Percentiles rank a stretch among this genome's conserved stretches.
Conservation (phyloP, 1,140 invertebrate genomes). For the Meloidogyne floridensis region DNA sequence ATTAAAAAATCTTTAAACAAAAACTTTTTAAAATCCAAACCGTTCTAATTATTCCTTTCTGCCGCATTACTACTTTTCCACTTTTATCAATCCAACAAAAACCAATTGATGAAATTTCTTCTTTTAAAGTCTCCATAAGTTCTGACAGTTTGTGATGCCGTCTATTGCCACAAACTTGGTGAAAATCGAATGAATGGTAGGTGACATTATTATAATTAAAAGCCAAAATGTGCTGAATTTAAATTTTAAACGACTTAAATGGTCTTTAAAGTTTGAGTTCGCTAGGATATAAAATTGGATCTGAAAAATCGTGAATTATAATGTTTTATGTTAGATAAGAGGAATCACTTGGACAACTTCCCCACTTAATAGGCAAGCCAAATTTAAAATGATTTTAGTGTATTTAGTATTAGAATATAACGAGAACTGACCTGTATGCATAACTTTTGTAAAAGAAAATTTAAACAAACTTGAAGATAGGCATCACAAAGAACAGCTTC, state of each 20-base stretch:
- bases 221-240: conserved; percentile 75
- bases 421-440: no score
- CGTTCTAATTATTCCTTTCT: conserved; percentile 69
- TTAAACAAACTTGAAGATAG: conserved; percentile 74
- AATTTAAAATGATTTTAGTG: no score
- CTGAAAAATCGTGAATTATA: no score
- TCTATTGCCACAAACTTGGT: conserved; percentile 79
- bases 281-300: no score
- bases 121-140: conserved; percentile 49
- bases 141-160: conserved; percentile 41
- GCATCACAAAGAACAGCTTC: conserved; percentile 89
- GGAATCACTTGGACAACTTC: no score
- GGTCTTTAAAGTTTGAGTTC: no score
- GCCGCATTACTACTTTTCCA: conserved; percentile 67
- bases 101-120: conserved; percentile 49
- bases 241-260: neutral
- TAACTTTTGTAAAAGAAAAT: neutral
- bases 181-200: conserved; percentile 95
- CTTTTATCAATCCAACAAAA: conserved; percentile 65
- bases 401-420: no score
- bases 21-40: conserved; percentile 67
- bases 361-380: no score
- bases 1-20: conserved; percentile 8
- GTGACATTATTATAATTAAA: conserved; percentile 80
- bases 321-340: no score